Percentiles rank a stretch among this genome's conserved stretches.
phyloP scores from a whole-genome alignment of 2,888 invertebrate genomes.

The Trichopria drosophilae region DNA sequence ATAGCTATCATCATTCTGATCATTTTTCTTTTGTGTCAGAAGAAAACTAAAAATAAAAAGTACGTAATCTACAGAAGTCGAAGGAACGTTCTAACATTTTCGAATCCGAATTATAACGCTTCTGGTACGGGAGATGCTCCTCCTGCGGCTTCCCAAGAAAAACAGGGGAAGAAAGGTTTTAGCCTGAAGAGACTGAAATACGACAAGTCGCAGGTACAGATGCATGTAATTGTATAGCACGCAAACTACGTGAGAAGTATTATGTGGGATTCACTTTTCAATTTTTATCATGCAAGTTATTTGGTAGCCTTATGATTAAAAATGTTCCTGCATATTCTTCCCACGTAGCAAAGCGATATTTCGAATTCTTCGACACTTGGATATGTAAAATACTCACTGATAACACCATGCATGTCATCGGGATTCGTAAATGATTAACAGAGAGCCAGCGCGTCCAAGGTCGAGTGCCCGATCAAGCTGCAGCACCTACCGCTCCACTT shows the following conservation, averaged over 20 bases:
- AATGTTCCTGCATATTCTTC: too few species aligned
- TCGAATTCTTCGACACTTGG: too few species aligned
- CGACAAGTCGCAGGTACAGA: constrained; percentile 75
- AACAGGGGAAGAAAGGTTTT: constrained; percentile 63
- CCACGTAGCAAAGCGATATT: too few species aligned
- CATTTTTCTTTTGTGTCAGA: constrained; percentile 58
- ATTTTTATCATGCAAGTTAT: too few species aligned
- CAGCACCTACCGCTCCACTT: constrained; percentile 51
- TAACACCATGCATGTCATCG: too few species aligned
- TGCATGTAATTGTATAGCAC: too few species aligned
- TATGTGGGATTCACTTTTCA: too few species aligned
- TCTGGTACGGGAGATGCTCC: constrained; percentile 59
- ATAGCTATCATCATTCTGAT: constrained; percentile 51
- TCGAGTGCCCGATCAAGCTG: constrained; percentile 52
- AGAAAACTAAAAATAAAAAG: constrained; percentile 60
- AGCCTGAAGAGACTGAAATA: constrained; percentile 78
- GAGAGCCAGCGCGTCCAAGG: constrained; percentile 44
- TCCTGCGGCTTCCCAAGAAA: constrained; percentile 46
- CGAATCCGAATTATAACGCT: constrained; percentile 84
- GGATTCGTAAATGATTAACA: too few species aligned
- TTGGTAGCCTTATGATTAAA: too few species aligned
- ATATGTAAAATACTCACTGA: too few species aligned
- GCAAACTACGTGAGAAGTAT: too few species aligned
- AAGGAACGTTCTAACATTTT: constrained; percentile 79
- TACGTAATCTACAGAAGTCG: constrained; percentile 64